Base-by-base conservation (phyloP, 2,797 vertebrate species). In the Amphiprion clarkii region DNA sequence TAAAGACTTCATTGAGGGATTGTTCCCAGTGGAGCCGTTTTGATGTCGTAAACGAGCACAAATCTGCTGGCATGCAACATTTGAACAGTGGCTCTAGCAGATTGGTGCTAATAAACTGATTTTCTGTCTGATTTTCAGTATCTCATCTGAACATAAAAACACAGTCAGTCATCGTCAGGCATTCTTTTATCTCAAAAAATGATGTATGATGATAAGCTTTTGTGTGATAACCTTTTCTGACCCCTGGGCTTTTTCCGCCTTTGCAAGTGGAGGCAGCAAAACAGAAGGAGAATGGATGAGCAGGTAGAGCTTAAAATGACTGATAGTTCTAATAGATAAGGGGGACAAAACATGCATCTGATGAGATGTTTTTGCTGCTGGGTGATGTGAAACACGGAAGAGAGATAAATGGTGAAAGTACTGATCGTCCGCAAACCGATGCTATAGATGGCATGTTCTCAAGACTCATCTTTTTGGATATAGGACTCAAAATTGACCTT, bases 401-500 rank as follows among this genome's bases (percentile, higher is more conserved):
- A 31, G 13, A 46, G 1, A 9, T 33, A 25, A 54, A 56, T 59
- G 25, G 46, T 58, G 53, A 39, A 23, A 17, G n/a, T 7, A 49
- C 17, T 8, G 19, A n/a, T 49, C 19, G 8, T 7, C 1, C 2
- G 3, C 46, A 9, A 49, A 49, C 10, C 8, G 44, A 19, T 19
- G 16, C 16, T 16, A 46, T 17, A 48, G 44, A 17, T n/a, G 17
- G 17, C 17, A 48, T 48, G 17, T 48, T 16, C 17, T 48, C 2
- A 19, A 44, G 0, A 0, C 44, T 71, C 4, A 0, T 48, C 52
- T 48, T 6, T 19, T 7, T 49, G 52, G 44, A 62, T 29, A 52
- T 70, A 81, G 55, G 33, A 66, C 67, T 74, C 21, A 61, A 13
- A 51, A 44, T 27, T 46, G n/a, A 42, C 31, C 23, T 62, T 42